A percentile compares a stretch with the other conserved stretches of the same genome.
Conservation (phyloP, 2,113 vertebrate genomes). For the Vulpes vulpes region DNA sequence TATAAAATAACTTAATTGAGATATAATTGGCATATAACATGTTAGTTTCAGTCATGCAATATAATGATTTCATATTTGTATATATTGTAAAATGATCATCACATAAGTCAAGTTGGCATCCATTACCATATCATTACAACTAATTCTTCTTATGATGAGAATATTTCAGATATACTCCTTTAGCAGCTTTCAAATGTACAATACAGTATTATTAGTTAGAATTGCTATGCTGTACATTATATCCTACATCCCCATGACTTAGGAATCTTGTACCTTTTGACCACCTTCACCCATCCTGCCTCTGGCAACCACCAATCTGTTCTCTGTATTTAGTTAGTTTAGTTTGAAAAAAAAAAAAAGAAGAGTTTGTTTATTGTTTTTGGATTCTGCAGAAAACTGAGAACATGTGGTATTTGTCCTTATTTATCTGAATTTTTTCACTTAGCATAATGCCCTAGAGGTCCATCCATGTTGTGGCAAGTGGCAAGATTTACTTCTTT, state of each 20-base stretch:
- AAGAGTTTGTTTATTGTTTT: neutral
- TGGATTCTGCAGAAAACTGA: neutral
- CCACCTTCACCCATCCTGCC: neutral
- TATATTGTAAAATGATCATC: neutral
- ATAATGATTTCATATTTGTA: neutral
- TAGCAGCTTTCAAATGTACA: neutral
- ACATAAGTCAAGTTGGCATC: neutral
- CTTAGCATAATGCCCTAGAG: neutral
- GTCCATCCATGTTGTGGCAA: neutral
- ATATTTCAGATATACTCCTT: neutral
- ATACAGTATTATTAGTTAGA: neutral
- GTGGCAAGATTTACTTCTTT: neutral
- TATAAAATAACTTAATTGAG: neutral
- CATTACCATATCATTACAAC: neutral
- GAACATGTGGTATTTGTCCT: neutral
- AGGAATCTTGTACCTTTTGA: neutral
- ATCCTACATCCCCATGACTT: neutral
- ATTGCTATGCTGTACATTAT: neutral
- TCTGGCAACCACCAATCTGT: neutral
- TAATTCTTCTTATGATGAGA: neutral
- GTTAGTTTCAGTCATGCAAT: neutral
- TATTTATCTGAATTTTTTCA: neutral
- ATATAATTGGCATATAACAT: neutral
- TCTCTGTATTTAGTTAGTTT: neutral
- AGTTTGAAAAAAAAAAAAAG: too few relatives aligned